Base-by-base conservation (phyloP, 2,888 invertebrate genomes). In the Heteromurus nitidus region DNA sequence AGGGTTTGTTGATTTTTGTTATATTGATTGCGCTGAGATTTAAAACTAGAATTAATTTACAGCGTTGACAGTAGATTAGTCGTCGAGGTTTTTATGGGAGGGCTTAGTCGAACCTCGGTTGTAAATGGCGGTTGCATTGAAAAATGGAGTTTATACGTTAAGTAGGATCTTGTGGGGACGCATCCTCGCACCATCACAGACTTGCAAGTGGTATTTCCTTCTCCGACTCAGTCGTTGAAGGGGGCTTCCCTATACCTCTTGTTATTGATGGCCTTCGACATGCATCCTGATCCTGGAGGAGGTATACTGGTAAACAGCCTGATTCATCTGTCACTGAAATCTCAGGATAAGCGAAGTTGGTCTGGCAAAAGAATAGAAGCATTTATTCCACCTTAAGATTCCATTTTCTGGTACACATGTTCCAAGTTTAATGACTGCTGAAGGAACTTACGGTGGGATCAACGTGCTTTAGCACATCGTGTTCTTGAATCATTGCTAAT, bases 281-380 rank as follows among this genome's bases (percentile, higher is more conserved):
- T 9, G 84, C 72, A 60, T 87, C 87, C 68, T 86, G 86, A 72
- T 87, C 87, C 72, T 86, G 85, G 0, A 87, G 80, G 3, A 87
- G 80, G 53, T 74, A 87, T 18, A 87, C 84, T 11, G 87, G 87
- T 72, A 87, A 74, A 53, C 87, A 89, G 73, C 97, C 97, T 72
- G 95, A 91, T 70, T 96, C 96, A 89, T 97, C 97, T 0, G 97
- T 97, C 11, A 97, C 92, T 87, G 96, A 96, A 82, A 97, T 97
- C 89, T 96, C 96, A 0, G 97, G 96, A 88, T 94, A 85, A 76
- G 88, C 70, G 67, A 85, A 81, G 20, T 81, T 80, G 28, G 85
- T 70, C 58, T 50, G 62, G 85, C 86, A 68, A 60, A 18, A 47
- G 53, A 67, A 65, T 62, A 28, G 28, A 58, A 62, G 28, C 22